Conservation (phyloP, 1,140 invertebrate species). For the Aleiodes sp. region DNA sequence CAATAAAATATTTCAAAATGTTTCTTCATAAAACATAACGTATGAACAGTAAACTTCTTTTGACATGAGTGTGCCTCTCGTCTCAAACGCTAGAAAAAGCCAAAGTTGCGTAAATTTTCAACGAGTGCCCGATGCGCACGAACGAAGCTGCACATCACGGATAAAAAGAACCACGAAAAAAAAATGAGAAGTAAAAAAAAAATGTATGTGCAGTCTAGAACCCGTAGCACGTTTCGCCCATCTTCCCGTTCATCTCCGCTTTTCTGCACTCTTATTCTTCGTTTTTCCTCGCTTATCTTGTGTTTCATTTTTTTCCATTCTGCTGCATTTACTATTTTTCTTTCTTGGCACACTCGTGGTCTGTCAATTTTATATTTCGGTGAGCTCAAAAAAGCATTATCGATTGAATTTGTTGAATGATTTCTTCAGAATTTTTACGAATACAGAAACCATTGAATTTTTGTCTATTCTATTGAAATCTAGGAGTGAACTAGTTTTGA, state of each 20-base stretch:
- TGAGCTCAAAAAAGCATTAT: not conserved
- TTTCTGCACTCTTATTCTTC: not conserved
- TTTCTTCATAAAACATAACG: slow-evolving; percentile 6
- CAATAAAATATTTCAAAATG: not conserved
- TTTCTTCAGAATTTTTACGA: not conserved
- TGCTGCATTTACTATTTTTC: not conserved
- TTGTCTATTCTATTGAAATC: not conserved
- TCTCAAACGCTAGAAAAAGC: not conserved
- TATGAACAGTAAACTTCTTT: not conserved
- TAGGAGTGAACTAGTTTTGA: no score
- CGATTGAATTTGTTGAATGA: not conserved
- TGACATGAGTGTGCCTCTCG: not conserved
- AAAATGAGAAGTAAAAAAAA: slow-evolving; percentile 34
- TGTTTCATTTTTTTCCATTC: not conserved
- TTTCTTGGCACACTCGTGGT: slow-evolving; percentile 8
- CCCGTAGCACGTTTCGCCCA: slow-evolving; percentile 29
- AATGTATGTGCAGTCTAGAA: slow-evolving; percentile 34
- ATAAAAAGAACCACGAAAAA: not conserved
- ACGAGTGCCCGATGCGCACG: slow-evolving; percentile 32
- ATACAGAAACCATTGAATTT: no score
- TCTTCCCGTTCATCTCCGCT: slow-evolving; percentile 19
- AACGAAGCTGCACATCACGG: not conserved
- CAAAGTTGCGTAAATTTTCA: slow-evolving; percentile 33
- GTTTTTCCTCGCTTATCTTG: not conserved
- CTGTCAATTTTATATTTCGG: slow-evolving; percentile 1